phyloP scores from a whole-genome alignment of 2,888 invertebrate species.

The Eupelmus urozonus region DNA sequence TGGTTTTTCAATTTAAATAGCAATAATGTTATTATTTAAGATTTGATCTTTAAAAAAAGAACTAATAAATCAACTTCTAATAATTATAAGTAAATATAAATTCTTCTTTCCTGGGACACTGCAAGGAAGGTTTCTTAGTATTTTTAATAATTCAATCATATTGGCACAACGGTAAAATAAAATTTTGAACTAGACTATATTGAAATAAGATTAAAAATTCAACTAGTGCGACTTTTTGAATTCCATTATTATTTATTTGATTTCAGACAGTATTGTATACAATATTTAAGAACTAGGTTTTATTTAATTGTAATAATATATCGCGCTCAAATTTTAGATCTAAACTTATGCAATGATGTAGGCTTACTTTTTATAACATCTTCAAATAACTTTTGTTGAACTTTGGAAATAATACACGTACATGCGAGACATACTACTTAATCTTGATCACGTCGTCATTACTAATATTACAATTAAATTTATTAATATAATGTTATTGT shows the following conservation, averaged over 20 bases:
- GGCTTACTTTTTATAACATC: constrained; percentile 34
- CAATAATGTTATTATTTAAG: constrained; percentile 12
- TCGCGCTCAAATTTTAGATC: constrained; percentile 29
- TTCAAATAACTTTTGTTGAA: constrained; percentile 21
- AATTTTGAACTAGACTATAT: constrained; percentile 31
- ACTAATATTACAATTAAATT: constrained; percentile 65
- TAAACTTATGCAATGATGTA: constrained; percentile 8
- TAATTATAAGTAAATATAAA: constrained; percentile 45
- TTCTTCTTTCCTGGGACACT: constrained; percentile 31
- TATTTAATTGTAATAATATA: constrained; percentile 23
- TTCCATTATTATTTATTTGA: constrained; percentile 24
- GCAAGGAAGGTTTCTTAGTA: constrained; percentile 22
- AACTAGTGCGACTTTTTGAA: constrained; percentile 23
- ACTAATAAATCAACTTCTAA: constrained; percentile 26
- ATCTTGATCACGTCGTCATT: constrained; percentile 33
- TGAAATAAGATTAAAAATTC: background rate
- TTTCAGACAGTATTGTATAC: constrained; percentile 49
- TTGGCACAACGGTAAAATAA: constrained; percentile 56
- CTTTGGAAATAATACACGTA: constrained; percentile 32
- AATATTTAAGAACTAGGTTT: constrained; percentile 33
- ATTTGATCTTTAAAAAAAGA: constrained; percentile 28
- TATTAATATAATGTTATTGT: constrained; percentile 72
- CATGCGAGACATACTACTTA: constrained; percentile 58
- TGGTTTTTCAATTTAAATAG: constrained; percentile 13
- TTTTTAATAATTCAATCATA: constrained; percentile 30